Conservation (phyloP, 1,140 invertebrate genomes). For the Drosophila rufa region DNA sequence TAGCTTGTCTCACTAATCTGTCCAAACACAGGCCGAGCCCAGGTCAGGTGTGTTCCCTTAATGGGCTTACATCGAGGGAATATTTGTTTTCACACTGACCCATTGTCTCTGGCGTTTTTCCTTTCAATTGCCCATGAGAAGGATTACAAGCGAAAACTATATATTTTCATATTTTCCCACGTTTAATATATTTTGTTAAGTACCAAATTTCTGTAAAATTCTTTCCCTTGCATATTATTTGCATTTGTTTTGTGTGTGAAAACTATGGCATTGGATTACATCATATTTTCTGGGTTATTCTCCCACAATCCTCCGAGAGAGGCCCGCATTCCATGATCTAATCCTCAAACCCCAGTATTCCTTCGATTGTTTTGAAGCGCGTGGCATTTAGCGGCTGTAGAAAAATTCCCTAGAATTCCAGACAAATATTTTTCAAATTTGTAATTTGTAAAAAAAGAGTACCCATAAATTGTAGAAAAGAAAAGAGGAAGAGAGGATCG, state of each 20-base stretch:
- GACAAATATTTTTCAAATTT: conserved; percentile 1
- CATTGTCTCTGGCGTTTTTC: conserved; percentile 29
- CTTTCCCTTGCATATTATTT: conserved; percentile 66
- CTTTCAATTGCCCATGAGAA: conserved; percentile 15
- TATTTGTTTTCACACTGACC: conserved; percentile 45
- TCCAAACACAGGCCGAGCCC: conserved; percentile 46
- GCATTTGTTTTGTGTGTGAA: conserved; percentile 47
- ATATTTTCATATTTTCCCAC: conserved; percentile 79
- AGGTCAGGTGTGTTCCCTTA: conserved; percentile 57
- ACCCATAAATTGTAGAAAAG: conserved; percentile 14
- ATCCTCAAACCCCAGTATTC: conserved; percentile 13
- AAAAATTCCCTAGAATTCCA: conserved; percentile 7
- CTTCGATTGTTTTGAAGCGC: conserved; percentile 41
- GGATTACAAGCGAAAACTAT: conserved; percentile 54
- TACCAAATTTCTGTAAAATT: conserved; percentile 18
- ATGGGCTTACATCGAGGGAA: conserved; percentile 48
- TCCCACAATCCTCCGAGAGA: conserved; percentile 57
- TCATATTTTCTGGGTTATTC: conserved; percentile 35
- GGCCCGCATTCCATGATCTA: conserved; percentile 32
- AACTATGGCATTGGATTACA: conserved; percentile 76
- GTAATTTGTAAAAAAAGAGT: conserved; percentile 2
- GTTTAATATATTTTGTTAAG: conserved; percentile 29
- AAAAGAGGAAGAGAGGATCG: conserved; percentile 23
- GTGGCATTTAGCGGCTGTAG: conserved; percentile 49
- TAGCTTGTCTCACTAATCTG: conserved; percentile 73